phyloP scores from a whole-genome alignment of 2,888 invertebrate genomes.

The Cheilosia scutellata region DNA sequence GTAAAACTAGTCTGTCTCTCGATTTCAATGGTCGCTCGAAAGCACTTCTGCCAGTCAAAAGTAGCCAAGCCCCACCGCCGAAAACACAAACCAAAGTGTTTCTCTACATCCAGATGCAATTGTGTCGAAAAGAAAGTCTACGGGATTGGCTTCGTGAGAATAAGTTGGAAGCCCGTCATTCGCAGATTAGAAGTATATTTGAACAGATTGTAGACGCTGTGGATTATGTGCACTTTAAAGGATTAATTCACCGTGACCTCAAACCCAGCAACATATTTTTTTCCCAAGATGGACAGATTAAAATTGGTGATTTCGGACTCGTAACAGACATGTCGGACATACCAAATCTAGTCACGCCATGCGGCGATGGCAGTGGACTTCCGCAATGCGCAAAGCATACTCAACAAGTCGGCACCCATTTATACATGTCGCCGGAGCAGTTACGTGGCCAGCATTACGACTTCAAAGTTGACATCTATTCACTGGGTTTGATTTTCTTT shows the following conservation, averaged over 20 bases:
- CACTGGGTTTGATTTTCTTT: constrained; percentile 96
- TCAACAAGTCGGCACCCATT: constrained; percentile 91
- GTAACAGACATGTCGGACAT: constrained; percentile 93
- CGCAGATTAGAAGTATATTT: constrained; percentile 89
- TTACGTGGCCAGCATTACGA: constrained; percentile 90
- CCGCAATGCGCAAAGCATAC: constrained; percentile 85
- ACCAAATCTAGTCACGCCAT: constrained; percentile 81
- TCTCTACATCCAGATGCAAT: constrained; percentile 99
- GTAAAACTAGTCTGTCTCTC: constrained; percentile 49
- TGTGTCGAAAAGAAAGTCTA: constrained; percentile 94
- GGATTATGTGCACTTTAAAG: constrained; percentile 96
- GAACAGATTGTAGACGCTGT: constrained; percentile 97
- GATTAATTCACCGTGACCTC: constrained; percentile 97
- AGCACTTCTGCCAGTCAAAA: constrained; percentile 54
- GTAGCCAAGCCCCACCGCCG: constrained; percentile 70
- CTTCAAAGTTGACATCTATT: constrained; percentile 97
- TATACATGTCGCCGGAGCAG: constrained; percentile 99
- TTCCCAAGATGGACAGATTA: constrained; percentile 94
- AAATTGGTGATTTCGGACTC: constrained; percentile 99
- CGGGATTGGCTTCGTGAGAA: constrained; percentile 94
- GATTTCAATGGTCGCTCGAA: constrained; percentile 54
- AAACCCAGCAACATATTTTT: constrained; percentile 98
- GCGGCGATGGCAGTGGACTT: constrained; percentile 79
- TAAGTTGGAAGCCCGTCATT: constrained; percentile 84
- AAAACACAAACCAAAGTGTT: constrained; percentile 86